A percentile compares a stretch with the other conserved stretches of the same genome.
phyloP scores from a whole-genome alignment of 2,797 vertebrate genomes.

The Chloroceryle amazona region DNA sequence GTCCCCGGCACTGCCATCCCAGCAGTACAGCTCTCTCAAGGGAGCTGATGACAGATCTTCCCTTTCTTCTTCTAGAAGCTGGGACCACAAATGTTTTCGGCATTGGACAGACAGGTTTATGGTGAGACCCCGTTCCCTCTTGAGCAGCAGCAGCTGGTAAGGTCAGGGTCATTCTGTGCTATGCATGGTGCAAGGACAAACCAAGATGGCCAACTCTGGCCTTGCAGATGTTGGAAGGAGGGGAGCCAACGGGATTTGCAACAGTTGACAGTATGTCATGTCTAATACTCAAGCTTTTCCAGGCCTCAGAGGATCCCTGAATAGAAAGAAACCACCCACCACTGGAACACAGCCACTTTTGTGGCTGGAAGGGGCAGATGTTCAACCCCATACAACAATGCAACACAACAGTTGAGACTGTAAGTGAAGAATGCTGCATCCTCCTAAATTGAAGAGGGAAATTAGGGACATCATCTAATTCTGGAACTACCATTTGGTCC shows the following conservation, averaged over 20 bases:
- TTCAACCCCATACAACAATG: conserved; percentile 57
- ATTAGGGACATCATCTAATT: conserved; percentile 51
- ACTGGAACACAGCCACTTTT: conserved; percentile 60
- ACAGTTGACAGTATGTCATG: not conserved
- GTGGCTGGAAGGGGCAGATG: conserved; percentile 69
- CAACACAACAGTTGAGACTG: conserved; percentile 19
- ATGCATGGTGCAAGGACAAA: not conserved
- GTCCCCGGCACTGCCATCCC: not conserved
- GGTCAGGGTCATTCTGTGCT: not conserved
- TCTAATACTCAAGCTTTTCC: conserved; percentile 27
- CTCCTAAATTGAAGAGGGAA: conserved; percentile 45
- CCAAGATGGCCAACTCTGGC: not conserved
- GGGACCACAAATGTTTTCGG: not conserved
- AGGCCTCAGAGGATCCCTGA: conserved; percentile 51
- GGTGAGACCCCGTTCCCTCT: not conserved
- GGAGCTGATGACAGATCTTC: not conserved
- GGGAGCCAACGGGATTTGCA: not conserved
- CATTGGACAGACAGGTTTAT: not conserved
- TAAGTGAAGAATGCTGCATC: conserved; percentile 35
- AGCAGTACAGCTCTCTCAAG: not conserved
- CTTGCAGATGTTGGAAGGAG: not conserved
- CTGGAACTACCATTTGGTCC: conserved; percentile 9
- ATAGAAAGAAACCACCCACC: conserved; percentile 58
- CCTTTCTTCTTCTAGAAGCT: not conserved
- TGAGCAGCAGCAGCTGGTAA: not conserved